Percentiles rank a stretch among this genome's conserved stretches.
phyloP scores from a whole-genome alignment of 2,888 invertebrate genomes.

The Graphium colonna region DNA sequence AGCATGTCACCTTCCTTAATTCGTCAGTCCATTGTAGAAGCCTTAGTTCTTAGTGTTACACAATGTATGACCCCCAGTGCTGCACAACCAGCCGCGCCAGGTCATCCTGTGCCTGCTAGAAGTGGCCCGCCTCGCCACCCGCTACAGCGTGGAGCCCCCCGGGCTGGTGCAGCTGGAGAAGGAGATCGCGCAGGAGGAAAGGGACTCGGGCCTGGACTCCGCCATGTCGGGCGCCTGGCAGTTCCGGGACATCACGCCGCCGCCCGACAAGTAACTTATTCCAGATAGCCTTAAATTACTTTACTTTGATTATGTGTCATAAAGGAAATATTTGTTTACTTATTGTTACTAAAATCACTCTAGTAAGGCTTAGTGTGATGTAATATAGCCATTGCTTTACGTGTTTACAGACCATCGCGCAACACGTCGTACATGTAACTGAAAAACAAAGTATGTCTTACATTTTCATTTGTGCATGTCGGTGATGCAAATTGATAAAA shows the following conservation, averaged over 20 bases:
- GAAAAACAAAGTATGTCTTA: no score
- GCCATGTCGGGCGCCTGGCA: slow-evolving; percentile 84
- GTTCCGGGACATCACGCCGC: slow-evolving; percentile 76
- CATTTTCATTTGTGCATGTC: no score
- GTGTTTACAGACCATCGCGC: no score
- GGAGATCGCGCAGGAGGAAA: slow-evolving; percentile 91
- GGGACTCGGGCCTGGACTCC: slow-evolving; percentile 82
- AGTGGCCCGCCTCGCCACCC: slow-evolving; percentile 89
- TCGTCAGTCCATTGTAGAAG: no score
- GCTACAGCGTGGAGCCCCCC: slow-evolving; percentile 90
- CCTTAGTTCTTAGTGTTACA: no score
- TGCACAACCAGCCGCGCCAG: slow-evolving; percentile 90
- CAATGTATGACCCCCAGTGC: no score
- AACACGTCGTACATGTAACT: no score
- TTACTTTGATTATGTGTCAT: background rate
- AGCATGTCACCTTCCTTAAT: no score
- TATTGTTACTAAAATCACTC: no score
- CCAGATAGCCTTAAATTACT: slow-evolving; percentile 21
- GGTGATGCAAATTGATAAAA: no score
- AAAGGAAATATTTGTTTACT: background rate
- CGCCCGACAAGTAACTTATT: slow-evolving; percentile 45
- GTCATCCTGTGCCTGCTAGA: slow-evolving; percentile 92
- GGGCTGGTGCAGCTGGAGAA: slow-evolving; percentile 89
- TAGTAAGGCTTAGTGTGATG: no score
- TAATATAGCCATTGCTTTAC: no score